Base-by-base conservation (phyloP, 2,888 invertebrate species). In the Brachynemurus nebulosus region DNA sequence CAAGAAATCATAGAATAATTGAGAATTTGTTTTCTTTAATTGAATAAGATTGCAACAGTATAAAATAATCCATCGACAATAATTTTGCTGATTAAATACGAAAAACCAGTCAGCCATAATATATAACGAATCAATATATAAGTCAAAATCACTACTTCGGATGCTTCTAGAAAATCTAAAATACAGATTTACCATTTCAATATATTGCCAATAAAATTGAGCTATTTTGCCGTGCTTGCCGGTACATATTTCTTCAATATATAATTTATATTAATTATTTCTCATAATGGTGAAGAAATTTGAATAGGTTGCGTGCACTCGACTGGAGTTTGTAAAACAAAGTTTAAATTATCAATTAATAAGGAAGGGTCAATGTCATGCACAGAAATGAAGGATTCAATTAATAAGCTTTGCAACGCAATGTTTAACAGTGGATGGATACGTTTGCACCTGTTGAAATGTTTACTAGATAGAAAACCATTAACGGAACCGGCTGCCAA, bases 31-130 rank as follows among this genome's bases (percentile, higher is more conserved):
- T 9, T 8, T 23, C 9, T 23, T 23, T 23, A 23, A 23, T 23
- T 23, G 6, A 6, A 23, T 23, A 23, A 23, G 25, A 23, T 23
- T 23, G 9, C 25, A 23, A 9, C 25, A 23, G 9, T 23, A 23
- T 9, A 23, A 8, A 23, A 23, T 23, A 9, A 23, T 23, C 25
- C 25, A 23, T 19, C 52, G 40, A 2, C 47, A 35, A 30, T 53
- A 53, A 35, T 53, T 51, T 33, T 2, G 42, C 7, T 50, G 48
- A 35, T 52, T 52, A 2, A 50, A 43, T 0, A 54, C 43, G 38
- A 55, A 56, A 35, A 52, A 52, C 16, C 49, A 12, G 45, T 48
- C 47, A 8, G 36, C 33, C 2, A 52, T 36, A 37, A 48, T 48
- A 14, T 46, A 47, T 18, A 52, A 14, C 7, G 34, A 34, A 12